These are phyloP conservation scores for Pangasius krempfi DNA, from an alignment of 2,797 vertebrate genomes.

Conservation along the genomic window DNA sequence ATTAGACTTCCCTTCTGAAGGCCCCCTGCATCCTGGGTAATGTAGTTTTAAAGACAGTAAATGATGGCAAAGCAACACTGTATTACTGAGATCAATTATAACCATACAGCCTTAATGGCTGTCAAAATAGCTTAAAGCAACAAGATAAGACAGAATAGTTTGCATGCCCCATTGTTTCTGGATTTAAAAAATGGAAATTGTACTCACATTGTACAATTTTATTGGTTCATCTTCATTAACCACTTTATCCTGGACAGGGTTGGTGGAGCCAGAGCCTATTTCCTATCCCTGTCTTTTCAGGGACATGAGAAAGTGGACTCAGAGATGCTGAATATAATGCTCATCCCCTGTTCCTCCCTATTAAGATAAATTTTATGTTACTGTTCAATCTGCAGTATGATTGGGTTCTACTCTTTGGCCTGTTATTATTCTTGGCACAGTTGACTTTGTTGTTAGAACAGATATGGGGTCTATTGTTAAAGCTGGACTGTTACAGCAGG, in stretches of 20 bases:
- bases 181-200: not conserved
- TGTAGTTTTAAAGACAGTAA: conserved; percentile 50
- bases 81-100: not conserved
- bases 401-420: no score
- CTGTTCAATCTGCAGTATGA: no score
- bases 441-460: not conserved
- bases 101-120: not conserved
- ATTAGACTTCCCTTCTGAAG: not conserved
- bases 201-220: not conserved
- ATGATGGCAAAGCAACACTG: not conserved
- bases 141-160: not conserved
- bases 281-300: no score
- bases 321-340: no score
- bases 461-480: not conserved
- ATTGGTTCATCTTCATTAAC: not conserved
- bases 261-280: not conserved
- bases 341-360: no score
- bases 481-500: not conserved
- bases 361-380: no score
- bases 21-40: conserved; percentile 55
- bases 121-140: not conserved
- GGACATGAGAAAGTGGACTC: no score
- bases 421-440: not conserved
- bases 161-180: not conserved
- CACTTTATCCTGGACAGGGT: not conserved